A percentile compares a stretch with the other conserved stretches of the same genome.
These are phyloP conservation scores for Caracal caracal DNA, from an alignment of 2,113 vertebrate genomes.

Conservation along the genomic window DNA sequence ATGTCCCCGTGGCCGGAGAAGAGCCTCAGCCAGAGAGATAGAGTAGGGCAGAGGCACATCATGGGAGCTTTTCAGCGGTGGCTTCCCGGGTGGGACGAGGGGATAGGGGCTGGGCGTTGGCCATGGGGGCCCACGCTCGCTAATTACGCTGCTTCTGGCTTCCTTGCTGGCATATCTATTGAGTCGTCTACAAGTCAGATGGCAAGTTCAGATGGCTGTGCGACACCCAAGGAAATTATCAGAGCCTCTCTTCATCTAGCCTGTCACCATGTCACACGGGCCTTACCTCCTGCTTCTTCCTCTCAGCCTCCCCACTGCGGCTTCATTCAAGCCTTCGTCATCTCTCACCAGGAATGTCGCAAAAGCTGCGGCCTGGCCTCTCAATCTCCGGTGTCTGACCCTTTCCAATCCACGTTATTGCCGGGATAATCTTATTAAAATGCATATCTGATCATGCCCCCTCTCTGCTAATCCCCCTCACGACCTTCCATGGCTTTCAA, in stretches of 20 bases:
- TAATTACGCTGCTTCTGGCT: neutral
- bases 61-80: neutral
- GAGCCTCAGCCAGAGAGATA: neutral
- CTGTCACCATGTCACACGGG: neutral
- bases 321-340: neutral
- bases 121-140: neutral
- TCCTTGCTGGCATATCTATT: neutral
- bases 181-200: neutral
- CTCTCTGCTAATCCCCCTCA: neutral
- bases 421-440: neutral
- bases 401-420: neutral
- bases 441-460: neutral
- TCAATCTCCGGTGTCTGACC: neutral
- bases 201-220: neutral
- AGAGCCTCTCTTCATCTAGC: neutral
- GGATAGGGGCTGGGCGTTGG: no score
- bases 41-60: neutral
- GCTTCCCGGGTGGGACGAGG: no score
- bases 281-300: neutral
- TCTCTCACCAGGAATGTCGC: neutral
- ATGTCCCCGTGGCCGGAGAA: neutral
- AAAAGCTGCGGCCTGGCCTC: neutral
- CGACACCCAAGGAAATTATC: neutral
- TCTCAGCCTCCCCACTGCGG: neutral
- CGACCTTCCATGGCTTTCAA: neutral